Evolutionary conservation across 2,797 vertebrate species (phyloP).

Genomic region (Halcyon badia): DNA sequence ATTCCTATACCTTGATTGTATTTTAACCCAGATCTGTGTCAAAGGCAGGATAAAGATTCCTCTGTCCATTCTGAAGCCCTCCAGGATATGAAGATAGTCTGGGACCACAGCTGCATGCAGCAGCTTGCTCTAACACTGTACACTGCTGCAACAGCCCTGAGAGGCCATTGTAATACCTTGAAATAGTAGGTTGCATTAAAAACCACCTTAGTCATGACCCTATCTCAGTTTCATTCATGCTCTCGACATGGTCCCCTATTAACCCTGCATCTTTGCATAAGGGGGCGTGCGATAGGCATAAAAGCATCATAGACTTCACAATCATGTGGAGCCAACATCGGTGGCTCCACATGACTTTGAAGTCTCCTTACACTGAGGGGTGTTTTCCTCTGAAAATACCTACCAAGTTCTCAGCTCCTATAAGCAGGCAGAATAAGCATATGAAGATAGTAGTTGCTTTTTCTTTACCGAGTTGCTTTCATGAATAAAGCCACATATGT

Average conservation of each 20-base stretch:
- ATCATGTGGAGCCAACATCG: too few relatives aligned
- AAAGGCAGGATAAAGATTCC: neutral
- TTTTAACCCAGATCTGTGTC: neutral
- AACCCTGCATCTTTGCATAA: neutral
- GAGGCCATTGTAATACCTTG: neutral
- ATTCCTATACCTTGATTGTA: neutral
- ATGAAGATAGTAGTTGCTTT: neutral
- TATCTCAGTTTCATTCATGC: neutral
- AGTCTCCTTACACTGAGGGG: neutral
- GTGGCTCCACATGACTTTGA: rapidly evolving
- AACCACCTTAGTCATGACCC: neutral
- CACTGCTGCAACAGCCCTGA: neutral
- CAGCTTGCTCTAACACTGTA: neutral
- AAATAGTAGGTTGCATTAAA: neutral
- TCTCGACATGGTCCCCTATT: neutral
- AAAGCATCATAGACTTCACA: neutral
- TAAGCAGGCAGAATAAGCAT: neutral
- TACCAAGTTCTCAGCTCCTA: neutral
- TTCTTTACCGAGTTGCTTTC: neutral
- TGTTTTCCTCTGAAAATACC: neutral
- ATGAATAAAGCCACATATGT: neutral
- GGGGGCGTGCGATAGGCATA: neutral
- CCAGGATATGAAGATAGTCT: neutral
- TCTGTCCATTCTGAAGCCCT: neutral
- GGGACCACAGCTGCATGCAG: neutral